phyloP scores from a whole-genome alignment of 1,140 invertebrate species.

The Eumeta japonica region DNA sequence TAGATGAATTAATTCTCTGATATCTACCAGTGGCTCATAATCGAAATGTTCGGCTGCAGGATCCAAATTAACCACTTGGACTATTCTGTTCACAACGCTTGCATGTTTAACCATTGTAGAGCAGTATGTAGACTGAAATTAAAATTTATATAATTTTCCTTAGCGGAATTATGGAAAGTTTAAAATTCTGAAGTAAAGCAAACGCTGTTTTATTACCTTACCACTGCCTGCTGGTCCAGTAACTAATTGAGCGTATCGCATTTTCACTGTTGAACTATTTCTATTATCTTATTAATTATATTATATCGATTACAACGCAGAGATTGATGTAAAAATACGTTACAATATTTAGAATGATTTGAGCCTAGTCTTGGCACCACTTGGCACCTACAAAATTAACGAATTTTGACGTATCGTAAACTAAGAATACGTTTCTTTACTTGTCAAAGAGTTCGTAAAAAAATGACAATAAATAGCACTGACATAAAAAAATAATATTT shows the following conservation, averaged over 20 bases:
- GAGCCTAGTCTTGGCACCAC: no score
- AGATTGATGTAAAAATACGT: no score
- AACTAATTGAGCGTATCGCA: conserved; percentile 92
- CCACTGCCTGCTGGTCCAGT: conserved; percentile 95
- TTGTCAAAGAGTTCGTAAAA: no score
- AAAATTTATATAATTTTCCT: conserved; percentile 5
- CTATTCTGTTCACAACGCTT: conserved; percentile 67
- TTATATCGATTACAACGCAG: no score
- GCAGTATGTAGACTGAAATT: conserved; percentile 90
- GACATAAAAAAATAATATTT: no score
- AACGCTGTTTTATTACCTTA: conserved; percentile 21
- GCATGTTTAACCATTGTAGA: conserved; percentile 84
- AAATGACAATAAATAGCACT: no score
- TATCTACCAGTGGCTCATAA: conserved; percentile 85
- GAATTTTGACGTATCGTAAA: no score
- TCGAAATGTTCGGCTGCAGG: conserved; percentile 96
- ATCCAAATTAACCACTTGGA: conserved; percentile 94
- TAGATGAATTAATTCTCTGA: conserved; percentile 89
- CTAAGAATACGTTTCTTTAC: no score
- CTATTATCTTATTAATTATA: no score
- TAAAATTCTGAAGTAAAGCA: background rate
- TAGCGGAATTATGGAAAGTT: conserved; percentile 2
- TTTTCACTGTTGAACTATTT: conserved; percentile 54
- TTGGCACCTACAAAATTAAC: no score
- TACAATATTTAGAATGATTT: no score